phyloP scores from a whole-genome alignment of 2,888 invertebrate genomes.

The Bursaphelenchus okinawaensis region DNA sequence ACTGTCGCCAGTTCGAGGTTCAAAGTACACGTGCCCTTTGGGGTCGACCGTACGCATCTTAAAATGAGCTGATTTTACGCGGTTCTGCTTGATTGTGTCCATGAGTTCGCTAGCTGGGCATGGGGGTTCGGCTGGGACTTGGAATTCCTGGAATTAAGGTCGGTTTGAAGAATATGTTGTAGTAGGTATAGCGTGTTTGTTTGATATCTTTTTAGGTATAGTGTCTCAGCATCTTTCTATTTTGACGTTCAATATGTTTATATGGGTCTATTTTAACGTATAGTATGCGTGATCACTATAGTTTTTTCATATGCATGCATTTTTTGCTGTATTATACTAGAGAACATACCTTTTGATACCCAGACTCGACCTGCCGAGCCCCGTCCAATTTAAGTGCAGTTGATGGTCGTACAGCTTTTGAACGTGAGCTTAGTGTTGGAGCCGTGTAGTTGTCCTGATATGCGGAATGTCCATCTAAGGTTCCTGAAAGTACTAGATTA shows the following conservation, averaged over 20 bases:
- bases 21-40: slow-evolving; percentile 39
- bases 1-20: slow-evolving; percentile 15
- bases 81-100: slow-evolving; percentile 21
- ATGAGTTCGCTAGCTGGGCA: background rate
- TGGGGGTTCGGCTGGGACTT: slow-evolving; percentile 9
- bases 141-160: slow-evolving; percentile 32
- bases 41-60: slow-evolving; percentile 28
- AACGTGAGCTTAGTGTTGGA: slow-evolving; percentile 5
- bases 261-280: too few relatives aligned
- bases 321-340: background rate
- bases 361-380: slow-evolving; percentile 20
- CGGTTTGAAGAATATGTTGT: slow-evolving; percentile 9
- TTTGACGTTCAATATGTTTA: too few relatives aligned
- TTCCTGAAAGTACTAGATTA: slow-evolving; percentile 18
- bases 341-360: slow-evolving; percentile 31
- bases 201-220: too few relatives aligned
- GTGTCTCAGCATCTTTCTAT: too few relatives aligned
- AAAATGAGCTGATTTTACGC: slow-evolving; percentile 32
- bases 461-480: slow-evolving; percentile 26
- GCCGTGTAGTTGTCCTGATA: slow-evolving; percentile 31
- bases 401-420: slow-evolving; percentile 27
- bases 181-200: too few relatives aligned
- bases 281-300: too few relatives aligned
- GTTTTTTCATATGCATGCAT: background rate
- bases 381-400: slow-evolving; percentile 31